Evolutionary conservation across 2,113 vertebrate genomes (phyloP).

Genomic region (Cryptotis parvus): DNA sequence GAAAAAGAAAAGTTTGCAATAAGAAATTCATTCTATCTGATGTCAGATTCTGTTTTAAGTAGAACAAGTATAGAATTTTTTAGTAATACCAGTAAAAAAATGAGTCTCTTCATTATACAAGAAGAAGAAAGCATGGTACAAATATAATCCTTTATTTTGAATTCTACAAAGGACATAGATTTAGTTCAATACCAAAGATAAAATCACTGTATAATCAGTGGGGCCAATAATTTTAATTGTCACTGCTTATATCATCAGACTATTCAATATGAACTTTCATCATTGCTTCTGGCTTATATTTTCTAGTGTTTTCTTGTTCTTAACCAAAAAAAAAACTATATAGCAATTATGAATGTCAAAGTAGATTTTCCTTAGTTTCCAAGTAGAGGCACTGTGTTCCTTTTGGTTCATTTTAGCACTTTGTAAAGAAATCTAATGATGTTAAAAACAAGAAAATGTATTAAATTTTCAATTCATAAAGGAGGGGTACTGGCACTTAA

Average conservation of each 20-base stretch:
- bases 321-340: slow-evolving; percentile 36
- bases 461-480: slow-evolving; percentile 70
- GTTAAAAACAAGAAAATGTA: slow-evolving; percentile 69
- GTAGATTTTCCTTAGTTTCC: slow-evolving; percentile 71
- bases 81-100: slow-evolving; percentile 8
- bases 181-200: slow-evolving; percentile 13
- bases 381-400: slow-evolving; percentile 55
- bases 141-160: slow-evolving; percentile 48
- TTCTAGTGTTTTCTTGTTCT: slow-evolving; percentile 58
- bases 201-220: background rate
- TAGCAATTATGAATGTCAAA: slow-evolving; percentile 72
- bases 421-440: slow-evolving; percentile 46
- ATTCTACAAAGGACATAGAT: slow-evolving; percentile 20
- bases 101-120: background rate
- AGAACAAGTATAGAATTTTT: slow-evolving; percentile 46
- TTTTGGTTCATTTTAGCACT: slow-evolving; percentile 68
- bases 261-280: background rate
- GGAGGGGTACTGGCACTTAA: slow-evolving; percentile 70
- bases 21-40: background rate
- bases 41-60: slow-evolving; percentile 21
- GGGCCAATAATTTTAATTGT: background rate
- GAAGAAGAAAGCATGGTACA: background rate
- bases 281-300: slow-evolving; percentile 36
- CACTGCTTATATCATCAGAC: background rate
- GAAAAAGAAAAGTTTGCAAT: background rate